Conservation (phyloP, 2,113 vertebrate genomes). For the Thinocorus orbignyianus region DNA sequence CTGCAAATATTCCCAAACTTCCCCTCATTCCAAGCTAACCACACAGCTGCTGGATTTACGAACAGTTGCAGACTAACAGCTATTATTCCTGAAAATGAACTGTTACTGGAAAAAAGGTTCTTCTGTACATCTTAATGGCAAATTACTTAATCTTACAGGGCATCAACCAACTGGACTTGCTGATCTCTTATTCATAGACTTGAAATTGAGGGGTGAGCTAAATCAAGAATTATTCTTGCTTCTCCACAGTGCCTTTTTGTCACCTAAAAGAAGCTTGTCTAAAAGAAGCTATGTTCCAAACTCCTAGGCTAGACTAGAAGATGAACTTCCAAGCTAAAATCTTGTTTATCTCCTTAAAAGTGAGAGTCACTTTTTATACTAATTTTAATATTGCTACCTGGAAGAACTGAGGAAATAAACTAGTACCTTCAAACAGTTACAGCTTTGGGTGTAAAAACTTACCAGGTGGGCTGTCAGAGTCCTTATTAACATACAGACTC, state of each 20-base stretch:
- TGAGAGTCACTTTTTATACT: neutral
- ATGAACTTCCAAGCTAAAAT: neutral
- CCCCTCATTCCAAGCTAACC: neutral
- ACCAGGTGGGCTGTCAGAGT: neutral
- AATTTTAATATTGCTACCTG: neutral
- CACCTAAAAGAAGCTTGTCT: neutral
- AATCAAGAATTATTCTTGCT: neutral
- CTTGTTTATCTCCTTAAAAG: neutral
- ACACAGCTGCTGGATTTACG: neutral
- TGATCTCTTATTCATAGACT: rapidly evolving
- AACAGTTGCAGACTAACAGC: neutral
- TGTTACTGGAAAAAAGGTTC: neutral
- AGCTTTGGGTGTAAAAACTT: neutral
- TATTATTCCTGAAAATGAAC: neutral
- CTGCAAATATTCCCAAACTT: neutral
- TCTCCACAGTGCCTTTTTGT: neutral
- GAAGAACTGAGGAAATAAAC: neutral
- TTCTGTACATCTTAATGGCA: neutral
- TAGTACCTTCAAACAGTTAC: neutral
- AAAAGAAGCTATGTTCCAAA: neutral
- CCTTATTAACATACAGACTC: neutral
- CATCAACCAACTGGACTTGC: neutral
- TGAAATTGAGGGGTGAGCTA: neutral
- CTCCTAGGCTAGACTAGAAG: neutral
- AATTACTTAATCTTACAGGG: neutral